Conservation (phyloP, 2,797 vertebrate genomes). For the Urosaurus nigricauda region DNA sequence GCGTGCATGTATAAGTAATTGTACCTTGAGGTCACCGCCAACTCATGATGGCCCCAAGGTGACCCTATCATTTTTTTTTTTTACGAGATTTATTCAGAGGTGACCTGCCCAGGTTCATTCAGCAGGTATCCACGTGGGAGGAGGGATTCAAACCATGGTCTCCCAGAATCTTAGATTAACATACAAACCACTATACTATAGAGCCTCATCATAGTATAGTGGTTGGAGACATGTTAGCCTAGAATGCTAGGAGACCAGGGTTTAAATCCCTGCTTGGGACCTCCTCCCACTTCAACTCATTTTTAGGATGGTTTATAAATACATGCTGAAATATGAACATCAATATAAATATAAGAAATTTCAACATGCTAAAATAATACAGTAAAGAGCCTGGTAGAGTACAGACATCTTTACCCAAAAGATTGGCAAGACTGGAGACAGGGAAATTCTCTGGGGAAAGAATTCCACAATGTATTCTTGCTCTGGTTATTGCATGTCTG, state of each 20-base stretch:
- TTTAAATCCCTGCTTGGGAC: not conserved
- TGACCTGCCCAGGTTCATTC: too few species aligned
- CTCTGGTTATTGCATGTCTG: not conserved
- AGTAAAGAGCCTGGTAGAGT: not conserved
- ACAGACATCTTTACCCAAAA: not conserved
- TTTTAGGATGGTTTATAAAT: not conserved
- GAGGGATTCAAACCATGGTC: too few species aligned
- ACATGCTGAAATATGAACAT: not conserved
- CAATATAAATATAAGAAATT: not conserved
- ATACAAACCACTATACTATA: too few species aligned
- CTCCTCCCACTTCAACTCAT: not conserved
- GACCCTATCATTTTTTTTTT: too few species aligned
- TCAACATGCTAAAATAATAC: not conserved
- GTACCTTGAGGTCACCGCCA: not conserved
- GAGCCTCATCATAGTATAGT: too few species aligned
- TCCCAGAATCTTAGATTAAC: too few species aligned
- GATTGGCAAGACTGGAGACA: too few species aligned
- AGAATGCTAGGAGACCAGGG: too few species aligned
- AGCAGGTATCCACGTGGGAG: too few species aligned
- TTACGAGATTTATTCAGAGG: too few species aligned
- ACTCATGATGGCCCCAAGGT: not conserved
- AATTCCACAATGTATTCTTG: not conserved
- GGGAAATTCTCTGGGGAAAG: not conserved
- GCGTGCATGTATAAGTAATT: too few species aligned
- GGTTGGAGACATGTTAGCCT: too few species aligned